Percentiles rank a stretch among this genome's conserved stretches.
Conservation (phyloP, 2,113 vertebrate species). For the Psammodynastes pulverulentus region DNA sequence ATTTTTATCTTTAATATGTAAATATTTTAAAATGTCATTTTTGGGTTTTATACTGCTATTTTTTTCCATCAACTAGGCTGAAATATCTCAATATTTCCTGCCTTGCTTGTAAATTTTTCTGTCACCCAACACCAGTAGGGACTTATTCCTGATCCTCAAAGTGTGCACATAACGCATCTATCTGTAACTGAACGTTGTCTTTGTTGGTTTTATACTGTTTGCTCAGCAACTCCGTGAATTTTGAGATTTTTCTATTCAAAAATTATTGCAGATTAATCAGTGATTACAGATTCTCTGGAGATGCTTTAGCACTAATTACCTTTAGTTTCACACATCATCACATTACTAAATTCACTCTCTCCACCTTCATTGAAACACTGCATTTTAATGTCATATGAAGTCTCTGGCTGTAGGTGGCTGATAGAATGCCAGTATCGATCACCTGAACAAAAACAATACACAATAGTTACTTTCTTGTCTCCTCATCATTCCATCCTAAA, state of each 20-base stretch:
- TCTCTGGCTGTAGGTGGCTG: constrained; percentile 93
- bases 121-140: not conserved
- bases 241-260: not conserved
- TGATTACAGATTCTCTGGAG: not conserved
- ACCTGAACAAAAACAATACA: constrained; percentile 49
- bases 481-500: not conserved
- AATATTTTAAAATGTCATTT: not conserved
- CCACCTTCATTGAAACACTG: constrained; percentile 96
- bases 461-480: fast-evolving
- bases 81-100: not conserved
- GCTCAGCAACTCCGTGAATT: not conserved
- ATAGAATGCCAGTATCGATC: constrained; percentile 95
- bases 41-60: not conserved
- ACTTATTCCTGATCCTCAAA: not conserved
- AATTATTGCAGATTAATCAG: not conserved
- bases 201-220: not conserved
- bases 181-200: not conserved
- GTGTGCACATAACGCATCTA: not conserved
- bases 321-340: constrained; percentile 98
- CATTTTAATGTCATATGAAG: constrained; percentile 98
- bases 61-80: not conserved
- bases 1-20: not conserved
- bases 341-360: constrained; percentile 94
- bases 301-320: constrained; percentile 65
- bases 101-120: not conserved